Evolutionary conservation across 2,113 vertebrate species (phyloP).

Genomic region (Hippocampus comes): DNA sequence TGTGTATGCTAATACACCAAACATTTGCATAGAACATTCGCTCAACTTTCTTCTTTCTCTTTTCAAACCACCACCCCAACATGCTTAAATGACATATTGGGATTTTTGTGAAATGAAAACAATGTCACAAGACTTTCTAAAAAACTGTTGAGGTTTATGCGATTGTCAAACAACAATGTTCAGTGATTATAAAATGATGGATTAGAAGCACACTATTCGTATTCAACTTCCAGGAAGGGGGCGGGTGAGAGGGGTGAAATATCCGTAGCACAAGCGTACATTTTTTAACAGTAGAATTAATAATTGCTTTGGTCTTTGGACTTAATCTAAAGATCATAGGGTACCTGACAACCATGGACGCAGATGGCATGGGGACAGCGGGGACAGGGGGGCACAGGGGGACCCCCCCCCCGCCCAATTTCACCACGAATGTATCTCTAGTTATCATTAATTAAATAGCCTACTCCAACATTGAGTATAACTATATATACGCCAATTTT

Average conservation of each 20-base stretch:
- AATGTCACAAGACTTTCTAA: conserved; percentile 42
- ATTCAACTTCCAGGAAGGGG: background rate
- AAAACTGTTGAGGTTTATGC: conserved; percentile 56
- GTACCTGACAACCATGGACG: background rate
- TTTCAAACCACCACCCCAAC: conserved; percentile 32
- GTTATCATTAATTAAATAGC: no score
- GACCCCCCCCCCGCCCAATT: no score
- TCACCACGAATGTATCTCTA: no score
- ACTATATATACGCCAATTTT: no score
- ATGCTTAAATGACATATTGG: conserved; percentile 58
- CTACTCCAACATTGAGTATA: no score
- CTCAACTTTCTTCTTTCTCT: conserved; percentile 67
- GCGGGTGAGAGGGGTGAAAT: background rate
- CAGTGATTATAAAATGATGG: conserved; percentile 40
- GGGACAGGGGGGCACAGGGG: no score
- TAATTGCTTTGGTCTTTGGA: background rate
- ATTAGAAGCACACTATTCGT: conserved; percentile 20
- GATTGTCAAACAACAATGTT: conserved; percentile 52
- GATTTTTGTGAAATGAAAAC: conserved; percentile 63
- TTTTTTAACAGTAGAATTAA: background rate
- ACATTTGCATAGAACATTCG: conserved; percentile 76
- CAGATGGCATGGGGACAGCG: no score
- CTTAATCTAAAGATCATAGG: background rate
- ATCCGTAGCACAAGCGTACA: background rate
- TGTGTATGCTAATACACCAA: conserved; percentile 77